Base-by-base conservation (phyloP, 1,140 invertebrate genomes). In the Maconellicoccus hirsutus region DNA sequence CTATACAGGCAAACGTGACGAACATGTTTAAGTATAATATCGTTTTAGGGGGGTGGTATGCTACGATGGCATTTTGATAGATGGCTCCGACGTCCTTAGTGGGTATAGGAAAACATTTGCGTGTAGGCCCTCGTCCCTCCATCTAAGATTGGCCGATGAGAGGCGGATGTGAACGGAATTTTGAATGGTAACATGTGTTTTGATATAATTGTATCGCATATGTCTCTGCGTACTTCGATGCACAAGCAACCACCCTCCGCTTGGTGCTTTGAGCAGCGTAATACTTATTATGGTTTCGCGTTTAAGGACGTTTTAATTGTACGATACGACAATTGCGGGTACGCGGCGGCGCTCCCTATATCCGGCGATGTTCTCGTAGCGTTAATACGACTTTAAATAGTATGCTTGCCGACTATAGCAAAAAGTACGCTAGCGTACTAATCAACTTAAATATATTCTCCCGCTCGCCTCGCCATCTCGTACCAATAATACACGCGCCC, bases 271-370 rank as follows among this genome's bases (percentile, higher is more conserved):
- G n/a, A n/a, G n/a, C 6, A 52, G n/a, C 2, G 42, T 16, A 16
- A 8, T 16, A 52, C 42, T 52, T 52, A 52, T 52, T 6, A 52
- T 52, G 42, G 42, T 4, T 52, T 52, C 42, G 4, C 42, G 16
- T 52, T 52, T 52, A 52, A 52, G 42, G 42, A 52, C 16, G 42
- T 52, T 52, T 52, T 52, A 52, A 52, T 52, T 52, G 42, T 52
- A 52, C 42, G 42, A 52, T 3, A 52, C n/a, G 42, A 16, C 42
- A 52, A 52, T 52, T 6, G 42, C 29, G 29, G 10, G n/a, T 16
- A 52, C 6, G n/a, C 12, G 29, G 29, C 3, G 29, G 12, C 12
- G 29, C 4, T 52, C 2, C 6, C n/a, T 16, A 52, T 16, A 52
- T 52, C n/a, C 42, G 16, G 10, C 6, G 2, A 52, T 2, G n/a